These are phyloP conservation scores for Charaxes varanes DNA, from an alignment of 1,140 invertebrate genomes.

Conservation along the genomic window DNA sequence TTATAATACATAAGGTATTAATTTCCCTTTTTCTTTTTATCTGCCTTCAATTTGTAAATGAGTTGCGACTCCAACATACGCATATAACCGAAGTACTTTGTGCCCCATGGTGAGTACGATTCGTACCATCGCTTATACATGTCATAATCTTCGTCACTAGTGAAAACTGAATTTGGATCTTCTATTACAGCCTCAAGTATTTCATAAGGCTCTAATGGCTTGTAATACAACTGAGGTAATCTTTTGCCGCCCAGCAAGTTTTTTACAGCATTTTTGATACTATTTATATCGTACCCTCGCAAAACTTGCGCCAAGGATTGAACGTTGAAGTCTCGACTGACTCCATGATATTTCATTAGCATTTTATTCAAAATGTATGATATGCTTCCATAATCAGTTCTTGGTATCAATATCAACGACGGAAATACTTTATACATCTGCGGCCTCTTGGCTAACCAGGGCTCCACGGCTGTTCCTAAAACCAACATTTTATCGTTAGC, in stretches of 20 bases:
- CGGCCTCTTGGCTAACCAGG: slow-evolving; percentile 72
- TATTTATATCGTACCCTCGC: slow-evolving; percentile 79
- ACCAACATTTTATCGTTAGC: slow-evolving; percentile 78
- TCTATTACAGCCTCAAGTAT: slow-evolving; percentile 40
- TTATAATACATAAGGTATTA: too few species aligned
- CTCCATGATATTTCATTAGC: slow-evolving; percentile 76
- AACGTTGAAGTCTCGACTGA: slow-evolving; percentile 79
- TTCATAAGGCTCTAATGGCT: slow-evolving; percentile 51
- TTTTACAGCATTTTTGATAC: slow-evolving; percentile 74
- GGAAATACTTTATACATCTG: slow-evolving; percentile 73
- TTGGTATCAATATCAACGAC: slow-evolving; percentile 80
- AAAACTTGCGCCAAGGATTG: slow-evolving; percentile 80
- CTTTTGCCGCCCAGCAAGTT: slow-evolving; percentile 51
- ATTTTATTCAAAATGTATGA: slow-evolving; percentile 77
- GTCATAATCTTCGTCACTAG: slow-evolving; percentile 30
- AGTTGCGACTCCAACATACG: slow-evolving; percentile 47
- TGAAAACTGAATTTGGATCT: slow-evolving; percentile 23
- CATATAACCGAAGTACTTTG: slow-evolving; percentile 45
- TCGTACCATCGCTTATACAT: slow-evolving; percentile 52
- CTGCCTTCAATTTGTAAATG: slow-evolving; percentile 42
- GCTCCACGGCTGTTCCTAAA: slow-evolving; percentile 77
- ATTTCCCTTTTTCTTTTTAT: slow-evolving; percentile 54
- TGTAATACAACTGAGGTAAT: slow-evolving; percentile 39
- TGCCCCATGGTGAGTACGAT: slow-evolving; percentile 47
- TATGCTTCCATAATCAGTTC: slow-evolving; percentile 82